Evolutionary conservation across 2,888 invertebrate genomes (phyloP), one percentile per base, ranked within the genome.

Genomic region (Limenitis camilla): DNA sequence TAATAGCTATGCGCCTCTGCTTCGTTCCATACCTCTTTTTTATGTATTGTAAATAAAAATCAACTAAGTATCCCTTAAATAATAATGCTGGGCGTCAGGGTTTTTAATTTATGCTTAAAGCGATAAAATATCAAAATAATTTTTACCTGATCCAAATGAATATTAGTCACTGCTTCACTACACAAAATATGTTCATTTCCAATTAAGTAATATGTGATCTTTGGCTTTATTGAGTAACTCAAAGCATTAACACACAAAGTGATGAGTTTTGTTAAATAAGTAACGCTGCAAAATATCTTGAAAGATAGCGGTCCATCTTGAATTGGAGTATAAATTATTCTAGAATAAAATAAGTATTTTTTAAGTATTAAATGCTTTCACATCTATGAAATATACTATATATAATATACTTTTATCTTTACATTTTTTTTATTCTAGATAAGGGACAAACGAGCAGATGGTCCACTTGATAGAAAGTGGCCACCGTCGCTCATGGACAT

Each of bases 271-370:
- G 81, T 88, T 72, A 89, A 73, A 65, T 84, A 86, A 49, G 87
- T 84, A 1, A 92, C 69, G 11, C 68, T 69, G 66, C 90, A 91
- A 64, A 87, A 88, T 64, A 91, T 74, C 61, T 84, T 86, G 65
- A 90, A 92, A 6, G 83, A 81, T 11, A 86, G 64, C 30, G 89
- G 88, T 0, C 91, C 91, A 40, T 88, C 80, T 61, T 81, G 72
- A 41, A 82, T 81, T 1, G 91, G 89, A 28, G 87, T 84, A 64
- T 89, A 90, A 52, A 77, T 78, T 38, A 91, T 71, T 59, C 91
- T 91, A 57, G 29, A 72, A 72, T 29, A 2, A 36, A 11, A 40
- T 10, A 40, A 6, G 8, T 40, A n/a, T 40, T 9, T 19, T 8
- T 5, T 1, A 5, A 32, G 31, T n/a, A 28, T 9, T 11, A 42